Conservation (phyloP, 2,797 vertebrate species). For the Muscicapa striata region DNA sequence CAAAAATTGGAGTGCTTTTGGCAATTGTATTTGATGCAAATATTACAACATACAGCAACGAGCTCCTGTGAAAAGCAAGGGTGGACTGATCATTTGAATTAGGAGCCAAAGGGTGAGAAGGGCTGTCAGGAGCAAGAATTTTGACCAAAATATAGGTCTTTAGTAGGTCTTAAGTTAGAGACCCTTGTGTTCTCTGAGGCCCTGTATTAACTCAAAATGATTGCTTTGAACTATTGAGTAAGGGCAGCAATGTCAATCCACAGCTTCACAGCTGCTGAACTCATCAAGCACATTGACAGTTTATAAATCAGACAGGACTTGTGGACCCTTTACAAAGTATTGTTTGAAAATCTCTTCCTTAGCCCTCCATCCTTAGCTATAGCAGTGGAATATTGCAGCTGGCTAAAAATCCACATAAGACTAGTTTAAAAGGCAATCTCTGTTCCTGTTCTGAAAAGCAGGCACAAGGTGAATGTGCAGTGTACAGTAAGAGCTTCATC, state of each 20-base stretch:
- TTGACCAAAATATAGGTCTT: not conserved
- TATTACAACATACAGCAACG: not conserved
- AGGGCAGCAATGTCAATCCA: not conserved
- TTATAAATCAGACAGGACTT: not conserved
- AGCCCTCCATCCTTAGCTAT: not conserved
- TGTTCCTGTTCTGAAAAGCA: not conserved
- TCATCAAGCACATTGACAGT: not conserved
- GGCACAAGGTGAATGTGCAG: not conserved
- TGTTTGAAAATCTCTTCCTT: constrained; percentile 21
- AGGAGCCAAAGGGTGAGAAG: not conserved
- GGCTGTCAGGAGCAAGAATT: not conserved
- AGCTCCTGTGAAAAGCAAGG: not conserved
- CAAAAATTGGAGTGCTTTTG: constrained; percentile 42
- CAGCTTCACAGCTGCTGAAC: not conserved
- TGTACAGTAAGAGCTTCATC: not conserved
- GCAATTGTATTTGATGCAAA: not conserved
- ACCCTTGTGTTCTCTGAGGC: not conserved
- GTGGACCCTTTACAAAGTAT: not conserved
- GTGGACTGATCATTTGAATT: not conserved
- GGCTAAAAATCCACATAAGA: not conserved
- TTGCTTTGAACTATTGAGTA: not conserved
- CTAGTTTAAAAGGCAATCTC: not conserved
- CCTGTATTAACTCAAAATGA: not conserved
- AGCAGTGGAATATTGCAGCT: not conserved
- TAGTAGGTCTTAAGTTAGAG: constrained; percentile 1